Conservation (phyloP, 2,113 vertebrate genomes). For the Alethe diademata region DNA sequence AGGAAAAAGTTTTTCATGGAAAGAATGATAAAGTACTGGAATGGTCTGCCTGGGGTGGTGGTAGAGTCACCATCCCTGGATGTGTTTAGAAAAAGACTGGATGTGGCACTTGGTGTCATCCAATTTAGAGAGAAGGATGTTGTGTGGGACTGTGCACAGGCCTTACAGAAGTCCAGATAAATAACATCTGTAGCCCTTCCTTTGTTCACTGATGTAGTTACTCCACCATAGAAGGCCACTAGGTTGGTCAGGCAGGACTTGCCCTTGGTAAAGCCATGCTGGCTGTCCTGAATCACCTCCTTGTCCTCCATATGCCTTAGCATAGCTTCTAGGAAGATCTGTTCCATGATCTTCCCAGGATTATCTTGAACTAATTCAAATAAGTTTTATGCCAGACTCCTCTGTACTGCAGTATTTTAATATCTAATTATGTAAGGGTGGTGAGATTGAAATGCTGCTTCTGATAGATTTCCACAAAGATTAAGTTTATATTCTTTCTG, state of each 20-base stretch:
- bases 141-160: not conserved
- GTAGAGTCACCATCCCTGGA: too few species aligned
- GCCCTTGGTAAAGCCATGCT: not conserved
- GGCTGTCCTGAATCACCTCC: not conserved
- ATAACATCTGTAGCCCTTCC: not conserved
- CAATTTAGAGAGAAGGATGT: not conserved
- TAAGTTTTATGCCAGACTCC: not conserved
- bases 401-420: not conserved
- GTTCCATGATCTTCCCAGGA: not conserved
- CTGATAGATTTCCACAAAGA: not conserved
- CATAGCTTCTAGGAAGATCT: not conserved
- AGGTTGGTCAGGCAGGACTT: not conserved
- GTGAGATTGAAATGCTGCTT: not conserved
- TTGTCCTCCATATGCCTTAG: not conserved
- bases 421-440: not conserved
- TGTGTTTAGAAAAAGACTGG: too few species aligned
- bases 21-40: too few species aligned
- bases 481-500: not conserved
- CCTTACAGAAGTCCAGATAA: not conserved
- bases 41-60: too few species aligned
- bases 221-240: not conserved
- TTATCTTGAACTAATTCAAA: not conserved
- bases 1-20: too few species aligned
- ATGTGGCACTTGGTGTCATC: too few species aligned
- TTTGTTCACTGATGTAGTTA: not conserved